These are phyloP conservation scores for Saguinus midas DNA, from an alignment of 2,113 vertebrate genomes.

Conservation along the genomic window DNA sequence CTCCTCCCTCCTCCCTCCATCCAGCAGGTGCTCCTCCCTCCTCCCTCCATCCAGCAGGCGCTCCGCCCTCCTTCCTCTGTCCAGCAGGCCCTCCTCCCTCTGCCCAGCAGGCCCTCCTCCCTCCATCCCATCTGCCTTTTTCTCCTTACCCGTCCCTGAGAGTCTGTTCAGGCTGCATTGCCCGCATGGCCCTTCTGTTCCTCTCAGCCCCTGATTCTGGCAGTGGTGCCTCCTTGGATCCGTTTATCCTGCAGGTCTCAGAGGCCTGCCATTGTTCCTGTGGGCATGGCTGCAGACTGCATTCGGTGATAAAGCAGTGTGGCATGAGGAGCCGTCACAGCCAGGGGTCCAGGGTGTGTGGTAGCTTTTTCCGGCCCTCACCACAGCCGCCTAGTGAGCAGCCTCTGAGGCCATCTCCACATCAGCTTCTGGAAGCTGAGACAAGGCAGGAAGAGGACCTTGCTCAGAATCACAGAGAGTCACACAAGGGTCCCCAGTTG, in stretches of 20 bases:
- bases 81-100: background rate
- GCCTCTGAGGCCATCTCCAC: background rate
- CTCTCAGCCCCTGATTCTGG: background rate
- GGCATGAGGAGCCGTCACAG: background rate
- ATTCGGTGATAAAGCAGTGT: too few relatives aligned
- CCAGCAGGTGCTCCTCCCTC: too few relatives aligned
- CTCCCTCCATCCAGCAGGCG: accelerated
- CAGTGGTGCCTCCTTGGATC: background rate
- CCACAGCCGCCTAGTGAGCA: background rate
- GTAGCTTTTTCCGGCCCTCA: background rate
- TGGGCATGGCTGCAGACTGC: background rate
- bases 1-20: accelerated
- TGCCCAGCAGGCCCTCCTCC: accelerated
- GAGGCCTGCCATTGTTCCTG: accelerated
- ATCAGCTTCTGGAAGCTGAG: background rate
- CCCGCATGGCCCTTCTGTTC: background rate
- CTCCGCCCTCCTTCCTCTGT: background rate
- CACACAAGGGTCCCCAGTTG: background rate
- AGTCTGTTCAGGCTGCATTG: background rate
- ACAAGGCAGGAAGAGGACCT: background rate
- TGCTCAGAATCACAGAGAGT: background rate
- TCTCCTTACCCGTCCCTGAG: background rate
- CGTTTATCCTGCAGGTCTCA: too few relatives aligned
- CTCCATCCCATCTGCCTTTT: background rate
- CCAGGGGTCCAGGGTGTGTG: too few relatives aligned